Conservation (phyloP, 2,797 vertebrate genomes). For the Morelia viridis region DNA sequence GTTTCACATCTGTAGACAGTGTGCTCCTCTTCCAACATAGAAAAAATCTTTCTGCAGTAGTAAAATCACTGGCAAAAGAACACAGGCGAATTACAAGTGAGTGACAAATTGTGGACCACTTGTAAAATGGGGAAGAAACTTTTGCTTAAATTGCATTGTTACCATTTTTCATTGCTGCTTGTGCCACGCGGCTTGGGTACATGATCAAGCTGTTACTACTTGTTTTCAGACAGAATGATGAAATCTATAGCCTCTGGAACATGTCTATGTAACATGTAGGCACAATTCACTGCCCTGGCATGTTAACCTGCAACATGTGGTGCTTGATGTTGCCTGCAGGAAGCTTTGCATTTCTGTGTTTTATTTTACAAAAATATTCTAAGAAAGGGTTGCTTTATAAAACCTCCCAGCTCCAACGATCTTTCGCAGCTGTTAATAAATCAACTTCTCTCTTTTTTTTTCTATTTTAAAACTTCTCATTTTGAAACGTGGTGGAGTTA, state of each 20-base stretch:
- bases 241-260: constrained; percentile 49
- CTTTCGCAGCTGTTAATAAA: not conserved
- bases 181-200: constrained; percentile 54
- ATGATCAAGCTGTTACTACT: constrained; percentile 60
- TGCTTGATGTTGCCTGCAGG: constrained; percentile 36
- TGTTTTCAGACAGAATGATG: constrained; percentile 58
- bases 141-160: constrained; percentile 34
- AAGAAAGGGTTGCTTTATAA: not conserved
- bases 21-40: not conserved
- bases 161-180: constrained; percentile 37
- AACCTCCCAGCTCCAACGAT: not conserved
- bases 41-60: not conserved
- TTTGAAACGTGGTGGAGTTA: not conserved
- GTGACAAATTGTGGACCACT: too few species aligned
- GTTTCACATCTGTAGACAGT: not conserved
- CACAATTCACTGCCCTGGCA: constrained; percentile 47
- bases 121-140: not conserved
- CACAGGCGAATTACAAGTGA: not conserved
- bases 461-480: not conserved
- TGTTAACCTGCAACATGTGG: constrained; percentile 50
- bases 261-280: constrained; percentile 54
- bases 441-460: not conserved
- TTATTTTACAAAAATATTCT: not conserved
- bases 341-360: constrained; percentile 13
- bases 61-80: not conserved